Evolutionary conservation across 2,797 vertebrate species (phyloP).

Genomic region (Bradypodion ventrale): DNA sequence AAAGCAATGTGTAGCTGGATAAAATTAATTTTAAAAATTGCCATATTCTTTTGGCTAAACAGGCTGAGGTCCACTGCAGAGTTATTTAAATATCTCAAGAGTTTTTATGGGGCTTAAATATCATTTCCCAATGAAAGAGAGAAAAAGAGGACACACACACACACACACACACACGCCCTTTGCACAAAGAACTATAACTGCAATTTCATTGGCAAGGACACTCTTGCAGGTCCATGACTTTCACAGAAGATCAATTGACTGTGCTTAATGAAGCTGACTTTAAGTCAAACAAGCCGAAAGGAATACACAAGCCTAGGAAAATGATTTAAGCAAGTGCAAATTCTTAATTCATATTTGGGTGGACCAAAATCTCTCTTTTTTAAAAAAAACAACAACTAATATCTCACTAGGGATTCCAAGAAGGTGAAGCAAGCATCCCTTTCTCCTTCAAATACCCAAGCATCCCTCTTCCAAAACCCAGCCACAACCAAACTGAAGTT

Average conservation of each 20-base stretch:
- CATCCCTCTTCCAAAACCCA: background rate
- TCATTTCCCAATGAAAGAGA: background rate
- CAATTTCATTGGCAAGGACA: background rate
- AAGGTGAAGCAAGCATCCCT: background rate
- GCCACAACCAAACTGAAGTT: background rate
- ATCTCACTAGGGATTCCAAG: background rate
- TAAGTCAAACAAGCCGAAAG: background rate
- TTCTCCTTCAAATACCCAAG: background rate
- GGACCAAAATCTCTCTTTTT: background rate
- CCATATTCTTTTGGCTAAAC: background rate
- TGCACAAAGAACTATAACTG: background rate
- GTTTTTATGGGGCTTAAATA: background rate
- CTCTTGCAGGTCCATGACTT: constrained; percentile 1
- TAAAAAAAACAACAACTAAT: background rate
- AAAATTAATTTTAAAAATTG: constrained; percentile 21
- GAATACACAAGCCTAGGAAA: background rate
- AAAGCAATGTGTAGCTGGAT: constrained; percentile 23
- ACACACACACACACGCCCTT: background rate
- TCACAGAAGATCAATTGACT: background rate
- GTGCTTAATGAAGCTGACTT: constrained; percentile 16
- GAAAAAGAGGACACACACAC: too few species aligned
- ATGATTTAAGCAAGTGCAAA: background rate
- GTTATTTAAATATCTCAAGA: constrained; percentile 10
- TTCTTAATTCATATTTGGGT: background rate
- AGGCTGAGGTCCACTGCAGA: background rate